Percentiles rank a stretch among this genome's conserved stretches.
Evolutionary conservation across 1,140 invertebrate species (phyloP).

Genomic region (Kradibia gibbosae): DNA sequence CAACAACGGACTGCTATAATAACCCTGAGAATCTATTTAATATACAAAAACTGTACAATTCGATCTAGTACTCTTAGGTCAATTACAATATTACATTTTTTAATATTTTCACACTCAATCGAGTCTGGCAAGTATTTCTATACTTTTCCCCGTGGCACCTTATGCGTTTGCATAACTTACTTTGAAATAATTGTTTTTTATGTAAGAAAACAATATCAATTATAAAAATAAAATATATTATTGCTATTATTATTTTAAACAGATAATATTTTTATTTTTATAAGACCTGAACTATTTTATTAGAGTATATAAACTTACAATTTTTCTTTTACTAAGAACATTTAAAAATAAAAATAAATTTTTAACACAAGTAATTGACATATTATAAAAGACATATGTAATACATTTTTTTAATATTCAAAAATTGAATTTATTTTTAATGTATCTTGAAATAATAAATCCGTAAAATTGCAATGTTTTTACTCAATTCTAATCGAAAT

Average conservation of each 20-base stretch:
- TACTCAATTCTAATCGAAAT: slow-evolving; percentile 6
- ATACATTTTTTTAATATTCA: neutral
- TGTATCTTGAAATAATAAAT: no score
- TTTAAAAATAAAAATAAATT: slow-evolving; percentile 38
- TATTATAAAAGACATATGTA: slow-evolving; percentile 18
- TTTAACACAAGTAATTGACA: slow-evolving; percentile 46
- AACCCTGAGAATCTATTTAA: slow-evolving; percentile 40
- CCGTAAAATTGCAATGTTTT: no score
- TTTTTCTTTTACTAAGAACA: slow-evolving; percentile 14
- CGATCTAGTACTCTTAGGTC: slow-evolving; percentile 19
- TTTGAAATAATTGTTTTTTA: slow-evolving; percentile 21
- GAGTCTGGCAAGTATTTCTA: slow-evolving; percentile 37
- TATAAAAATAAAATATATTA: slow-evolving; percentile 26
- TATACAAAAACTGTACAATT: slow-evolving; percentile 37
- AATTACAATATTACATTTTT: slow-evolving; percentile 1
- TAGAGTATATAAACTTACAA: slow-evolving; percentile 2
- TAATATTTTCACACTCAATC: neutral
- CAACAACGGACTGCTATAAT: slow-evolving; percentile 25
- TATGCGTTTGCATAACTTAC: slow-evolving; percentile 32
- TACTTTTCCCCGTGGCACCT: slow-evolving; percentile 40
- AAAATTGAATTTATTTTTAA: slow-evolving; percentile 33
- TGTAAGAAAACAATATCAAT: slow-evolving; percentile 16
- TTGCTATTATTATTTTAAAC: slow-evolving; percentile 46
- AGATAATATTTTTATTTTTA: neutral
- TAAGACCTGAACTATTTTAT: slow-evolving; percentile 5